Evolutionary conservation across 2,797 vertebrate species (phyloP).

Genomic region (Thalassophryne amazonica): DNA sequence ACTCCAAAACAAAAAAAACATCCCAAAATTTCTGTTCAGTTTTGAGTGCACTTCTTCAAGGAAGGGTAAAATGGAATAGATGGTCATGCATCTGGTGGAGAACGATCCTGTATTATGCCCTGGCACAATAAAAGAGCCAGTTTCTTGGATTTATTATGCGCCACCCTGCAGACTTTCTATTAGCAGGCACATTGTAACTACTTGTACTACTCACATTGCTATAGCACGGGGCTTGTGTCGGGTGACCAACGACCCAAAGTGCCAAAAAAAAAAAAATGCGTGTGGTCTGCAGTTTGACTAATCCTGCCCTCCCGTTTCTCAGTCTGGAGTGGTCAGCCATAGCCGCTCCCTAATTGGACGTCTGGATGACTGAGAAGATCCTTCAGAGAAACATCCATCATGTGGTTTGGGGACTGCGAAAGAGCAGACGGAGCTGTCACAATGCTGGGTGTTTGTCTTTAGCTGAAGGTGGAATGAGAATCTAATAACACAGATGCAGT

Average conservation of each 20-base stretch:
- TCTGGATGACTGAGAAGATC: conserved; percentile 59
- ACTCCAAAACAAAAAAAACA: no score
- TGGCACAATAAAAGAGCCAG: no score
- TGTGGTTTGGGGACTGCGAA: conserved; percentile 29
- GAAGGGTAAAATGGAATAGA: no score
- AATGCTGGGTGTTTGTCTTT: conserved; percentile 24
- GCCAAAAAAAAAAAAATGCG: conserved; percentile 35
- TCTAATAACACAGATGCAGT: conserved; percentile 5
- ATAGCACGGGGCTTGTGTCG: no score
- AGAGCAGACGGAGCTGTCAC: conserved; percentile 26
- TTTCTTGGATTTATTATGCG: no score
- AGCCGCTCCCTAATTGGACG: conserved; percentile 48
- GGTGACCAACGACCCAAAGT: conserved; percentile 16
- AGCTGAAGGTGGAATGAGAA: conserved; percentile 2
- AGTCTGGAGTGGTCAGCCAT: conserved; percentile 23
- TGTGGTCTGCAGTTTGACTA: conserved; percentile 45
- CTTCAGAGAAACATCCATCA: conserved; percentile 48
- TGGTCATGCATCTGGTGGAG: no score
- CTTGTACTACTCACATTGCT: neutral
- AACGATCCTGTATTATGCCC: no score
- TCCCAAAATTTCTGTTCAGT: no score
- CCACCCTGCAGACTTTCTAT: no score
- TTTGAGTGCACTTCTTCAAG: no score
- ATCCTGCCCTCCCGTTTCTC: conserved; percentile 41
- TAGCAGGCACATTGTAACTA: neutral